phyloP scores from a whole-genome alignment of 2,797 vertebrate species.

The Brachyrhaphis roseni region DNA sequence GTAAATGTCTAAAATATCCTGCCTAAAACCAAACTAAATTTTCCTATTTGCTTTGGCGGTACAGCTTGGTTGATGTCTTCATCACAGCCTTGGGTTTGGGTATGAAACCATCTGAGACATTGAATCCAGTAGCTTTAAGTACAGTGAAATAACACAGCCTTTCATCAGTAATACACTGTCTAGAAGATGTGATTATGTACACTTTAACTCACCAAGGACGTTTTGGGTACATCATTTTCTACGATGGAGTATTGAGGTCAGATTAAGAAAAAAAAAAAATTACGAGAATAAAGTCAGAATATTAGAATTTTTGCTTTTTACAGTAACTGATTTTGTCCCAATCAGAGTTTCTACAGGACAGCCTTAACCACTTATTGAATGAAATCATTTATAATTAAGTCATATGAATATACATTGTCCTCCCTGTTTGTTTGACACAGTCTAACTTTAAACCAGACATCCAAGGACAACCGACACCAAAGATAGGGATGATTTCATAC shows the following conservation, averaged over 20 bases:
- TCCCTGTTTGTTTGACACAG: not conserved
- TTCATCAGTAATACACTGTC: not conserved
- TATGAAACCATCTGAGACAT: too few relatives aligned
- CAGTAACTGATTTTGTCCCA: not conserved
- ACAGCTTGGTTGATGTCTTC: too few relatives aligned
- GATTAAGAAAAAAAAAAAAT: too few relatives aligned
- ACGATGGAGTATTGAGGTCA: too few relatives aligned
- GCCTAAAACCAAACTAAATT: too few relatives aligned
- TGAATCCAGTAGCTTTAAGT: not conserved
- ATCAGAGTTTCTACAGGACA: not conserved
- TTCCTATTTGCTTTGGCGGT: too few relatives aligned
- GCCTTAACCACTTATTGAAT: not conserved
- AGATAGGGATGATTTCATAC: not conserved
- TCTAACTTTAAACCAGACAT: not conserved
- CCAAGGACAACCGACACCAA: not conserved
- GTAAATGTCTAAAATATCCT: too few relatives aligned
- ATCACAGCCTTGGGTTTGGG: too few relatives aligned
- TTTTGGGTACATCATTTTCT: not conserved
- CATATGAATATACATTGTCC: not conserved
- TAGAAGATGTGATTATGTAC: not conserved
- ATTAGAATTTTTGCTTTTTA: not conserved
- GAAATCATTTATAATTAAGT: not conserved
- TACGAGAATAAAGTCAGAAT: too few relatives aligned
- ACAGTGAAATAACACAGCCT: not conserved
- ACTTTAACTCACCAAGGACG: not conserved